Evolutionary conservation across 2,888 invertebrate genomes (phyloP), one percentile per base, ranked within the genome.

Genomic region (Amphipyra berbera): DNA sequence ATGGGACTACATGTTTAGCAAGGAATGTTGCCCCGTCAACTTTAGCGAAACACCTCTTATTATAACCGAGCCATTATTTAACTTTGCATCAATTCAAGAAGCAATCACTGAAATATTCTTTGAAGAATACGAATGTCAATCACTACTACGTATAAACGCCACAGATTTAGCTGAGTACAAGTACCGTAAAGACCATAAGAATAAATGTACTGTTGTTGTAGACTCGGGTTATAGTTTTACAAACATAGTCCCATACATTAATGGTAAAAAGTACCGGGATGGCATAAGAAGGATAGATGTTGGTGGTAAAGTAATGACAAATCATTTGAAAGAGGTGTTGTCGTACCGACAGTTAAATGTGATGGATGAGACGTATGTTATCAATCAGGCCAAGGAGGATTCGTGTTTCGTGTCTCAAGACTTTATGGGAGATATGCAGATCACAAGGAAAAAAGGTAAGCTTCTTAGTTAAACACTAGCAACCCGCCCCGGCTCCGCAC

Each of bases 351-450:
- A 99, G 86, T 92, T 99, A 46, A 98, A 99, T 95, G 99, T 99
- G 0, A 98, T 99, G 98, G 99, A 99, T 87, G 99, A 99, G 90
- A 99, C 99, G 0, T 99, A 98, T 92, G 99, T 99, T 0, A 98
- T 99, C 48, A 99, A 99, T 92, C 99, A 99, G 93, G 98, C 97
- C 0, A 99, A 99, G 90, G 99, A 99, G 91, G 99, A 99, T 88
- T 96, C 98, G 0, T 99, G 99, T 88, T 99, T 97, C 94, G 98
- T 99, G 0, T 97, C 99, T 0, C 95, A 96, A 75, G 95, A 99
- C 86, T 98, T 99, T 82, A 96, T 96, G 81, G 93, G 93, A 15
- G 99, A 99, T 79, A 97, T 99, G 96, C 95, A 96, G 61, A 95
- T 95, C 48, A 96, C 97, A 14, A 95, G 94, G 68, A 90, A 88